phyloP scores from a whole-genome alignment of 2,797 vertebrate species.

The Lepilemur ruficaudatus region DNA sequence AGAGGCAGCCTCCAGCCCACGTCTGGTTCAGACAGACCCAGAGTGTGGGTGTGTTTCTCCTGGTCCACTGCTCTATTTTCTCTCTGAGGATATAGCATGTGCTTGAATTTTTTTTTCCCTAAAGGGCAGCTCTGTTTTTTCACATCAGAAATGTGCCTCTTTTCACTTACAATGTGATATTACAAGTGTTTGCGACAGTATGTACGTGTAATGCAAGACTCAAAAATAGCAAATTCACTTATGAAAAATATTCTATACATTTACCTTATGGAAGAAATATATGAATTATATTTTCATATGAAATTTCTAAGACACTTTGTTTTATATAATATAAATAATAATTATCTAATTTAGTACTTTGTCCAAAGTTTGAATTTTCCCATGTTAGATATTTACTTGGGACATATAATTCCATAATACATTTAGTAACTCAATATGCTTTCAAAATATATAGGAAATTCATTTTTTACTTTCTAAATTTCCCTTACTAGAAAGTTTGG shows the following conservation, averaged over 20 bases:
- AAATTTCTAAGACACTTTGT: neutral
- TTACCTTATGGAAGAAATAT: neutral
- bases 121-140: neutral
- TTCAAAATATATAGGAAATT: neutral
- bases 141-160: neutral
- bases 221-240: neutral
- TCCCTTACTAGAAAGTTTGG: constrained; percentile 42
- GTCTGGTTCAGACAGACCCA: neutral
- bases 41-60: neutral
- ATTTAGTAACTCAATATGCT: neutral
- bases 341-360: neutral
- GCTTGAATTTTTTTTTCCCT: neutral
- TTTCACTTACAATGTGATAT: neutral
- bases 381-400: neutral
- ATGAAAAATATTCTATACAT: neutral
- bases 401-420: neutral
- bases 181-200: neutral
- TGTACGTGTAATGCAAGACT: neutral
- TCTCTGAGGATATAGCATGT: neutral
- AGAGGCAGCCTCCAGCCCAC: neutral
- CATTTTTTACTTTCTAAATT: neutral
- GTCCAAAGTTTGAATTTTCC: neutral
- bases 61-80: neutral
- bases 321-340: neutral
- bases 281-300: neutral